Percentiles rank a stretch among this genome's conserved stretches.
phyloP scores from a whole-genome alignment of 1,140 invertebrate species.

The Cydia splendana region DNA sequence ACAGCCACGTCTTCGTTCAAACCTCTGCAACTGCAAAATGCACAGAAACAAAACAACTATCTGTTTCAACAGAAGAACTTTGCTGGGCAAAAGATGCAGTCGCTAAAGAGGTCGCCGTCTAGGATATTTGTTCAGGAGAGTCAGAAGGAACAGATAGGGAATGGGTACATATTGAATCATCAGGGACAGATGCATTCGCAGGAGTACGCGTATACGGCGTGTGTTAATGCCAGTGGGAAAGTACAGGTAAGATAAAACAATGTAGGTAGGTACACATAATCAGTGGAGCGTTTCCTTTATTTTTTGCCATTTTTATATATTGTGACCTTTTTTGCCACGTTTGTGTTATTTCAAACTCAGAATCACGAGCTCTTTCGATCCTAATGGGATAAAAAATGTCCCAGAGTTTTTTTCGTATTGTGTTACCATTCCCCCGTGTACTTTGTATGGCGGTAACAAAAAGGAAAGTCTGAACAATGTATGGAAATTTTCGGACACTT shows the following conservation, averaged over 20 bases:
- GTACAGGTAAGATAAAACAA: conserved; percentile 55
- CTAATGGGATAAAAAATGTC: too few species aligned
- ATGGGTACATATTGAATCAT: conserved; percentile 63
- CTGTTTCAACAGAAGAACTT: conserved; percentile 69
- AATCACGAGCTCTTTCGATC: too few species aligned
- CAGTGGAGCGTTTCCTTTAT: too few species aligned
- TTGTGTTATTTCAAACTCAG: too few species aligned
- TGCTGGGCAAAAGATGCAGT: conserved; percentile 53
- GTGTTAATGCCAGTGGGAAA: conserved; percentile 64
- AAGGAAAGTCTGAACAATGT: too few species aligned
- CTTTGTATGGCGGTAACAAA: too few species aligned
- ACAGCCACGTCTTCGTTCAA: conserved; percentile 77
- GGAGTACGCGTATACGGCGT: conserved; percentile 67
- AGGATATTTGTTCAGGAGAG: conserved; percentile 64
- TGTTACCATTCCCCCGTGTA: too few species aligned
- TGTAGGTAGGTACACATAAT: too few species aligned
- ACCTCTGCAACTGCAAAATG: conserved; percentile 65
- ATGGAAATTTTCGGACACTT: too few species aligned
- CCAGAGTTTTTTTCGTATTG: too few species aligned
- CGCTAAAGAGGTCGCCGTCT: conserved; percentile 61
- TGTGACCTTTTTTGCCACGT: too few species aligned
- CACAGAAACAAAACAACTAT: conserved; percentile 67
- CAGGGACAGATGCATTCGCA: conserved; percentile 65
- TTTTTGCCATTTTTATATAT: too few species aligned
- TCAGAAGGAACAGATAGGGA: conserved; percentile 61